phyloP scores from a whole-genome alignment of 2,113 vertebrate genomes.

The Dendropsophus ebraccatus region DNA sequence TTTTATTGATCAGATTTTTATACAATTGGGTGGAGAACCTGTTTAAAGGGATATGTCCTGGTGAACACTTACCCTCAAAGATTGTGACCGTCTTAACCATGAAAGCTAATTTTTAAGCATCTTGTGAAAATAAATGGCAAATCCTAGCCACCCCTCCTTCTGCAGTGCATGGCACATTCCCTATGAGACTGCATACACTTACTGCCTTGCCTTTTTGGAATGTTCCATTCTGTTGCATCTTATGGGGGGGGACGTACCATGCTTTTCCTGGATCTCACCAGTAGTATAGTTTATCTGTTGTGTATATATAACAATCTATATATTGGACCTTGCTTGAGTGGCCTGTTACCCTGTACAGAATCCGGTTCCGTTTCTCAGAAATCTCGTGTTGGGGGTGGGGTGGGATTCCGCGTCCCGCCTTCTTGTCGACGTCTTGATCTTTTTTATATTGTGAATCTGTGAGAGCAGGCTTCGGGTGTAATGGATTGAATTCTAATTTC shows the following conservation, averaged over 20 bases:
- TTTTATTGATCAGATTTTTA: neutral
- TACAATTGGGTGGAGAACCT: neutral
- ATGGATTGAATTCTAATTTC: neutral
- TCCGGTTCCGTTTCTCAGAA: neutral
- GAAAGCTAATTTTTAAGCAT: neutral
- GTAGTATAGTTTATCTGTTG: neutral
- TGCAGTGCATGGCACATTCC: neutral
- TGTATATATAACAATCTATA: neutral
- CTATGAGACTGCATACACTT: neutral
- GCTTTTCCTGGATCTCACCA: neutral
- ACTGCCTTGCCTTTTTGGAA: slow-evolving; percentile 3
- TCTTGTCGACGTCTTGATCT: too few relatives aligned
- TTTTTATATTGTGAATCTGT: neutral
- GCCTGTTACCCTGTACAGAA: neutral
- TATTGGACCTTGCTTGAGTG: neutral
- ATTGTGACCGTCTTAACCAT: neutral
- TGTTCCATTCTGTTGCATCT: slow-evolving; percentile 22
- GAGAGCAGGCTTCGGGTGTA: neutral
- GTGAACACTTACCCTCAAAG: neutral
- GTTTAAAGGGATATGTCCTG: neutral
- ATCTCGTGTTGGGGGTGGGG: too few relatives aligned
- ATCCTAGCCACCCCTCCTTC: neutral
- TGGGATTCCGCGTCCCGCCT: neutral
- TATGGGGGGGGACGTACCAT: neutral
- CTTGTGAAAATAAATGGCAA: neutral